Percentiles rank a stretch among this genome's conserved stretches.
Conservation (phyloP, 2,888 invertebrate species). For the Cantharis flavilabris region DNA sequence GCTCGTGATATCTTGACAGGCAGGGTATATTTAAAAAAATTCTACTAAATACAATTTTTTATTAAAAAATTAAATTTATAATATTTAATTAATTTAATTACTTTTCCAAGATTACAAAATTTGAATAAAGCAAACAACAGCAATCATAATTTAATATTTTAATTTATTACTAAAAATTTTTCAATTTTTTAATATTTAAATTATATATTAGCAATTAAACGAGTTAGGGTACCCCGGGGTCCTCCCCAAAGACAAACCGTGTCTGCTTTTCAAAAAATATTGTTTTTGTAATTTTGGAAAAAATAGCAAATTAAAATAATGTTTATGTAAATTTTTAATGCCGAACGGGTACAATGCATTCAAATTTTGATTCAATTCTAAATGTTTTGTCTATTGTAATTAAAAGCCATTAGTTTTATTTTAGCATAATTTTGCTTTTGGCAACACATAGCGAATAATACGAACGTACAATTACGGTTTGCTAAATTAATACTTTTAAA, state of each 20-base stretch:
- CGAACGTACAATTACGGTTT: background rate
- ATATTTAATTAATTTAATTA: too few species aligned
- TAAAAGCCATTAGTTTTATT: background rate
- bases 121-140: too few species aligned
- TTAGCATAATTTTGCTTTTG: background rate
- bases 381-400: background rate
- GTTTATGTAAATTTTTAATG: background rate
- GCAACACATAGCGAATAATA: background rate
- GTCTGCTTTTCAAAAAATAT: background rate
- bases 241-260: background rate
- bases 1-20: background rate
- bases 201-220: too few species aligned
- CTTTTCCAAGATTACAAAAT: too few species aligned
- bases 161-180: too few species aligned
- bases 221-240: background rate
- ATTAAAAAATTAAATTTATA: too few species aligned
- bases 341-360: background rate
- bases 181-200: too few species aligned
- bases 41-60: background rate
- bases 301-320: background rate
- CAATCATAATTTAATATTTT: too few species aligned
- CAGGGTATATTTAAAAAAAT: background rate
- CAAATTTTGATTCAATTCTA: background rate
- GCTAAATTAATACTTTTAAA: background rate
- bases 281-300: background rate